phyloP scores from a whole-genome alignment of 2,113 vertebrate species.

The Hippopotamus amphibius region DNA sequence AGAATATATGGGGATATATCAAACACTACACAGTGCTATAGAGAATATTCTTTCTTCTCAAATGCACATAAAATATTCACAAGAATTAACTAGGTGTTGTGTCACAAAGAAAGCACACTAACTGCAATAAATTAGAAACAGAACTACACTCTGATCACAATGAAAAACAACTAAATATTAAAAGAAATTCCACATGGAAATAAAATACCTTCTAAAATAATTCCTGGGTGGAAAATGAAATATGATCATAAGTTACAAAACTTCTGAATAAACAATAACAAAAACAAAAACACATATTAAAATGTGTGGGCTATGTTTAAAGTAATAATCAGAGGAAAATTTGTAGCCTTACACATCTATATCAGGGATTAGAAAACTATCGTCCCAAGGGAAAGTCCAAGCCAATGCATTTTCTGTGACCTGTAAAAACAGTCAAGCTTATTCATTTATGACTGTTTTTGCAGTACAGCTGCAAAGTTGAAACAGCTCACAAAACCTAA shows the following conservation, averaged over 20 bases:
- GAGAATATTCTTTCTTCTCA: not conserved
- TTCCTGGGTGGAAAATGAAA: not conserved
- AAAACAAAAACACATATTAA: not conserved
- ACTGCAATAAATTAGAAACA: not conserved
- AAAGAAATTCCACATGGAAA: not conserved
- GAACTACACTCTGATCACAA: not conserved
- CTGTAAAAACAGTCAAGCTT: not conserved
- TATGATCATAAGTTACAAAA: not conserved
- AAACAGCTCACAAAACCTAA: not conserved
- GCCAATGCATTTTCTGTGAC: fast-evolving
- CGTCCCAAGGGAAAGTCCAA: not conserved
- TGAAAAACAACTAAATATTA: not conserved
- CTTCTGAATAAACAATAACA: not conserved
- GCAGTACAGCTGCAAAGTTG: not conserved
- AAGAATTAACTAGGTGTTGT: no score
- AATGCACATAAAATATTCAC: no score
- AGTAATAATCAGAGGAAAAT: not conserved
- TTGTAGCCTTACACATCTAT: not conserved
- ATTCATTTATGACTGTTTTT: not conserved
- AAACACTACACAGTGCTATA: not conserved
- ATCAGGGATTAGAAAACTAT: not conserved
- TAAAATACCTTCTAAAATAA: not conserved
- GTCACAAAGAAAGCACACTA: no score
- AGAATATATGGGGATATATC: not conserved
- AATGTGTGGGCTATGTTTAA: not conserved